Percentiles rank a stretch among this genome's conserved stretches.
Conservation (phyloP, 2,888 invertebrate species). For the Tubiluchus corallicola region DNA sequence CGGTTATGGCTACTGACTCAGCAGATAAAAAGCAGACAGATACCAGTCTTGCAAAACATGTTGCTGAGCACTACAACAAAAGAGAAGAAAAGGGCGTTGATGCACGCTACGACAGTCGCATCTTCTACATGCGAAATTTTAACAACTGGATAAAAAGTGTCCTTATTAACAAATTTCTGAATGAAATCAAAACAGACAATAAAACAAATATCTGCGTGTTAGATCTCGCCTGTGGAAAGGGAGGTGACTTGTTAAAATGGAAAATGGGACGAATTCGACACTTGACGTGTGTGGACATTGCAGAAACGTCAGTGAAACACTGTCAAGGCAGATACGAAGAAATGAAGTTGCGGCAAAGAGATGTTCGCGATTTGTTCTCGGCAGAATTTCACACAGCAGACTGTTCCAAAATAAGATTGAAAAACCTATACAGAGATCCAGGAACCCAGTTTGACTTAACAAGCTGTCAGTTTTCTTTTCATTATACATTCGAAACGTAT, state of each 20-base stretch:
- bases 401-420: slow-evolving; percentile 48
- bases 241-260: slow-evolving; percentile 93
- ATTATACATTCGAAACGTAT: slow-evolving; percentile 43
- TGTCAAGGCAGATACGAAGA: slow-evolving; percentile 65
- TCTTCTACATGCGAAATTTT: slow-evolving; percentile 82
- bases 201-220: too few relatives aligned
- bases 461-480: slow-evolving; percentile 95
- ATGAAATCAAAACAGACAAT: too few relatives aligned
- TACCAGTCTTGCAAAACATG: too few relatives aligned
- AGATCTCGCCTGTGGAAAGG: slow-evolving; percentile 96
- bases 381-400: slow-evolving; percentile 85
- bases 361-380: slow-evolving; percentile 37
- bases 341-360: slow-evolving; percentile 32
- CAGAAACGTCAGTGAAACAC: slow-evolving; percentile 73
- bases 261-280: slow-evolving; percentile 58
- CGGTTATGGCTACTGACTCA: too few relatives aligned
- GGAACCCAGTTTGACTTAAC: slow-evolving; percentile 65
- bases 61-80: slow-evolving; percentile 84
- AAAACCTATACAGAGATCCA: slow-evolving; percentile 48
- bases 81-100: slow-evolving; percentile 60
- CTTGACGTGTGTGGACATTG: slow-evolving; percentile 76
- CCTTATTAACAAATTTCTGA: slow-evolving; percentile 51
- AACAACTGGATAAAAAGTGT: slow-evolving; percentile 99
- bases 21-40: too few relatives aligned
- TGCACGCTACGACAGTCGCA: slow-evolving; percentile 66